Percentiles rank a stretch among this genome's conserved stretches.
Evolutionary conservation across 2,888 invertebrate species (phyloP).

Genomic region (Lamellibrachia satsuma): DNA sequence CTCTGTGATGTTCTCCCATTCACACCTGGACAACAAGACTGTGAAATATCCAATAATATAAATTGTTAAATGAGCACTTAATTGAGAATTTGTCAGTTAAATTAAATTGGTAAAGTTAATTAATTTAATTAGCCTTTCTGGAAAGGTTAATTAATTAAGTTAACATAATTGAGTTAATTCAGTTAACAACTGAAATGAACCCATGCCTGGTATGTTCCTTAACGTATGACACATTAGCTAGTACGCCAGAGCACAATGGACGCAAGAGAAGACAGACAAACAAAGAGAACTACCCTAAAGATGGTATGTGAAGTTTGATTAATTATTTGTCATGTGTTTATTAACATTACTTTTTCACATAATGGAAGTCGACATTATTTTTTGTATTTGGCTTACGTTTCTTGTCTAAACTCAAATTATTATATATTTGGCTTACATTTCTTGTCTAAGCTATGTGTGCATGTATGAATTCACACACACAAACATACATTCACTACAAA

Average conservation of each 20-base stretch:
- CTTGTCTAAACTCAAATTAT: background rate
- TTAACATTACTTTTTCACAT: background rate
- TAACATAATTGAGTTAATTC: no score
- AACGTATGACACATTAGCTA: constrained; percentile 45
- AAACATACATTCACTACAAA: no score
- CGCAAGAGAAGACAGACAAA: background rate
- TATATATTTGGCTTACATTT: background rate
- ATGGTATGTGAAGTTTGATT: background rate
- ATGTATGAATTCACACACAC: no score
- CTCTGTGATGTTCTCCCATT: no score
- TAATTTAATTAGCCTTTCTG: no score
- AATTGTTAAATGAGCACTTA: no score
- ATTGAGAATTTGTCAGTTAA: no score
- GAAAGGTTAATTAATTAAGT: no score
- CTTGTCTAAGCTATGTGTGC: background rate
- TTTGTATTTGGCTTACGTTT: background rate
- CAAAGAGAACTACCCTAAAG: background rate
- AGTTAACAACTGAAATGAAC: no score
- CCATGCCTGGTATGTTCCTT: constrained; percentile 26
- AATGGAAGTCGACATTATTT: background rate
- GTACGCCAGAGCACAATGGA: constrained; percentile 51
- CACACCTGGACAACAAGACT: no score
- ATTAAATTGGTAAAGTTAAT: no score
- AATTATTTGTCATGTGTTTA: background rate
- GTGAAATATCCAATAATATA: no score